Conservation (phyloP, 1,140 invertebrate species). For the Trichonephila clavata region DNA sequence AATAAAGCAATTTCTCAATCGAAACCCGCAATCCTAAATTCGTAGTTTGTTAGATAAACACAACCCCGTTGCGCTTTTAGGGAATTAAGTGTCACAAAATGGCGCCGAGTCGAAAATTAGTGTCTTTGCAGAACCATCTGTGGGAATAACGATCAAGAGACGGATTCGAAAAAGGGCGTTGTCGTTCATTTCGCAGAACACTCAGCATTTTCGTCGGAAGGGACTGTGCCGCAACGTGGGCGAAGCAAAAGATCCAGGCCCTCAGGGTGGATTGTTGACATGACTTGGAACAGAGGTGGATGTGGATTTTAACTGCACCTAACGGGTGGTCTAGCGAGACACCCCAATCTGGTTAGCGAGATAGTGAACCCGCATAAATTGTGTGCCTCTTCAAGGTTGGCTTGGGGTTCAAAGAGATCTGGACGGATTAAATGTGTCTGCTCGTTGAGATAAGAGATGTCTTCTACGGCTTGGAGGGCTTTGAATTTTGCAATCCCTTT, state of each 20-base stretch:
- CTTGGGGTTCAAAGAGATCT: not conserved
- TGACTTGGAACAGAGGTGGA: not conserved
- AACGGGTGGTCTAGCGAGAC: slow-evolving; percentile 46
- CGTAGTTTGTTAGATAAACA: not conserved
- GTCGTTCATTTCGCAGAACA: not conserved
- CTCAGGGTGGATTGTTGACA: slow-evolving; percentile 34
- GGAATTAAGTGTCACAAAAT: not conserved
- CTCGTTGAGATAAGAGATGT: not conserved
- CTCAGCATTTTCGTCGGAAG: not conserved
- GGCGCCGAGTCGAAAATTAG: not conserved
- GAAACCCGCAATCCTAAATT: not conserved
- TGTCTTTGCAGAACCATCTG: not conserved
- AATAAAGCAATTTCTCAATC: not conserved
- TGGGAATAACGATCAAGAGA: not conserved
- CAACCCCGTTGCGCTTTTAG: not conserved
- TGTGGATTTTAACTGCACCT: slow-evolving; percentile 32
- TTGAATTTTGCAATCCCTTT: too few species aligned
- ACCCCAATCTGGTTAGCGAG: slow-evolving; percentile 10
- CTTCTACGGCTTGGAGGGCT: not conserved
- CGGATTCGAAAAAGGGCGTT: slow-evolving; percentile 15
- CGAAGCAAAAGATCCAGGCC: slow-evolving; percentile 19
- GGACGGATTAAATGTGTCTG: not conserved
- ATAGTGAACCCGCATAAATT: not conserved
- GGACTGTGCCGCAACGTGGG: slow-evolving; percentile 41
- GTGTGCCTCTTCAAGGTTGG: not conserved